Conservation (phyloP, 2,888 invertebrate genomes). For the Acleris sparsana region DNA sequence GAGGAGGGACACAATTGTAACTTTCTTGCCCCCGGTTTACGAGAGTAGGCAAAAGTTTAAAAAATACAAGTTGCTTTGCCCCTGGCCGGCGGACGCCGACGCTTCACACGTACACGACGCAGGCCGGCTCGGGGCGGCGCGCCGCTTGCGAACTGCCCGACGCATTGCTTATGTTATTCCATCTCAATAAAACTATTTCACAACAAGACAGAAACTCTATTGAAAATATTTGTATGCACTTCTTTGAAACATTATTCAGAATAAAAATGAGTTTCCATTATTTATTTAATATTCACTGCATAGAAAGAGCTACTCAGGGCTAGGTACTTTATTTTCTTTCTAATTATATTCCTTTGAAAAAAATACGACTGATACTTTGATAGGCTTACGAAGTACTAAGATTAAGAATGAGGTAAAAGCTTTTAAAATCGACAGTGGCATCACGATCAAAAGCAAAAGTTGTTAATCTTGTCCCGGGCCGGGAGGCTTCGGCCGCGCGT, state of each 20-base stretch:
- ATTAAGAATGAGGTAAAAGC: conserved; percentile 61
- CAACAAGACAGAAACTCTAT: conserved; percentile 17
- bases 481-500: conserved; percentile 68
- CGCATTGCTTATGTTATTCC: conserved; percentile 38
- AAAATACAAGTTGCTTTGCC: conserved; percentile 78
- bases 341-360: conserved; percentile 50
- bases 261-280: conserved; percentile 77
- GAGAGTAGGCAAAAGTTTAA: conserved; percentile 78
- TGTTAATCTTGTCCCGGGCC: conserved; percentile 74
- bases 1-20: conserved; percentile 82
- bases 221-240: conserved; percentile 60
- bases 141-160: conserved; percentile 44
- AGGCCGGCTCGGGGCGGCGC: conserved; percentile 39
- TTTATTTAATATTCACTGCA: conserved; percentile 62
- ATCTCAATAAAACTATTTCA: conserved; percentile 31
- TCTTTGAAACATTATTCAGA: conserved; percentile 63
- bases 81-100: conserved; percentile 46
- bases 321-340: conserved; percentile 20
- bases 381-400: conserved; percentile 45
- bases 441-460: conserved; percentile 77
- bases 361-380: conserved; percentile 41
- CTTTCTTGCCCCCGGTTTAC: conserved; percentile 75
- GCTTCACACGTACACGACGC: conserved; percentile 40
- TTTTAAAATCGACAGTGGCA: conserved; percentile 66
- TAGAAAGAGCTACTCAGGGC: conserved; percentile 58